A percentile compares a stretch with the other conserved stretches of the same genome.
Conservation (phyloP, 2,888 invertebrate genomes). For the Molanna angustata region DNA sequence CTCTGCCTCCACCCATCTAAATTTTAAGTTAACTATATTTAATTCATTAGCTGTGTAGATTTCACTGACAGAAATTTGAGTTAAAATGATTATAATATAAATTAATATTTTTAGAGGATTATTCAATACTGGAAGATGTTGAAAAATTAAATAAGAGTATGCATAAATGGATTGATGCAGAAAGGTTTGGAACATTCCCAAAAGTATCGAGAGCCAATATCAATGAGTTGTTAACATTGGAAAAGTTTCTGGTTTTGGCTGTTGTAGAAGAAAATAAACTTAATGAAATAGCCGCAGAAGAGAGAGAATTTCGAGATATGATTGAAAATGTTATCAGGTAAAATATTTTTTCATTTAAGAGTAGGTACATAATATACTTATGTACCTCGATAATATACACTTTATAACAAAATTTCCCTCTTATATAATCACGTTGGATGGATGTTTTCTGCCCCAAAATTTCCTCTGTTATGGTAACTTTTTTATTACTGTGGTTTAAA, state of each 20-base stretch:
- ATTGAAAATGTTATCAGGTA: conserved; percentile 72
- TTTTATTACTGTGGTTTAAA: no score
- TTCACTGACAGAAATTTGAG: not conserved
- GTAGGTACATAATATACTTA: no score
- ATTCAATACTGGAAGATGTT: conserved; percentile 42
- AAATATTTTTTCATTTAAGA: not conserved
- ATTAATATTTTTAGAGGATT: conserved; percentile 37
- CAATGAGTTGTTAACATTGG: conserved; percentile 77
- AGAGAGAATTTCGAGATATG: conserved; percentile 81
- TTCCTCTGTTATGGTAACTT: no score
- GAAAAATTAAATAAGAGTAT: conserved; percentile 66
- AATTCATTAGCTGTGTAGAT: not conserved
- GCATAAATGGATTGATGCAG: conserved; percentile 84
- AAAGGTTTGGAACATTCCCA: conserved; percentile 85
- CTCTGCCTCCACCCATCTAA: no score
- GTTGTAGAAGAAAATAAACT: conserved; percentile 86
- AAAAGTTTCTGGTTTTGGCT: conserved; percentile 83
- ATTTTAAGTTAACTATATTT: no score
- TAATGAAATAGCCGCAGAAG: conserved; percentile 74
- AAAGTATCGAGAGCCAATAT: conserved; percentile 82
- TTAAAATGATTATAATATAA: not conserved
- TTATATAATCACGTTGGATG: no score
- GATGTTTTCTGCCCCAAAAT: no score
- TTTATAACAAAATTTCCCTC: no score
- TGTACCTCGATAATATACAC: no score